Evolutionary conservation across 1,140 invertebrate genomes (phyloP).

Genomic region (Delia radicum): DNA sequence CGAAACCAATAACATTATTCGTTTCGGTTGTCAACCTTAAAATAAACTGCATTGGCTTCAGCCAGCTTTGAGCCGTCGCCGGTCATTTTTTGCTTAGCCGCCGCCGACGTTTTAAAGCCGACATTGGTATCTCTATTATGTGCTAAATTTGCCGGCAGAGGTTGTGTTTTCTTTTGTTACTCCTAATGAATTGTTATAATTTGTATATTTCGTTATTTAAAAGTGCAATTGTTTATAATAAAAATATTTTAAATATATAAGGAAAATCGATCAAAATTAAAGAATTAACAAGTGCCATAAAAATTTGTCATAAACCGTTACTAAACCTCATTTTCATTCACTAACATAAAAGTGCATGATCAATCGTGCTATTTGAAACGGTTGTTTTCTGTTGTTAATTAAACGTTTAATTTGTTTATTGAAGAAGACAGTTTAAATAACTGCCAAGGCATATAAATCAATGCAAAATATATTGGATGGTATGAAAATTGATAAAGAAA

Average conservation of each 20-base stretch:
- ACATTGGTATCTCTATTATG: not conserved
- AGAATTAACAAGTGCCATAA: not conserved
- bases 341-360: not conserved
- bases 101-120: too few species aligned
- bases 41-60: too few species aligned
- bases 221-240: slow-evolving; percentile 5
- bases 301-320: not conserved
- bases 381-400: not conserved
- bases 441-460: not conserved
- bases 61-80: too few species aligned
- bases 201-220: not conserved
- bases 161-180: too few species aligned
- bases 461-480: slow-evolving; percentile 13
- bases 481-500: not conserved
- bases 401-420: not conserved
- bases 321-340: not conserved
- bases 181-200: too few species aligned
- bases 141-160: not conserved
- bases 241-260: not conserved
- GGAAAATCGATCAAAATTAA: not conserved
- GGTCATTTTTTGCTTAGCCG: too few species aligned
- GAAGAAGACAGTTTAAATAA: not conserved
- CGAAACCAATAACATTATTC: too few species aligned
- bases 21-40: too few species aligned
- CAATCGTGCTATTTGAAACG: not conserved